Conservation (phyloP, 2,888 invertebrate genomes). For the Nomada flava region DNA sequence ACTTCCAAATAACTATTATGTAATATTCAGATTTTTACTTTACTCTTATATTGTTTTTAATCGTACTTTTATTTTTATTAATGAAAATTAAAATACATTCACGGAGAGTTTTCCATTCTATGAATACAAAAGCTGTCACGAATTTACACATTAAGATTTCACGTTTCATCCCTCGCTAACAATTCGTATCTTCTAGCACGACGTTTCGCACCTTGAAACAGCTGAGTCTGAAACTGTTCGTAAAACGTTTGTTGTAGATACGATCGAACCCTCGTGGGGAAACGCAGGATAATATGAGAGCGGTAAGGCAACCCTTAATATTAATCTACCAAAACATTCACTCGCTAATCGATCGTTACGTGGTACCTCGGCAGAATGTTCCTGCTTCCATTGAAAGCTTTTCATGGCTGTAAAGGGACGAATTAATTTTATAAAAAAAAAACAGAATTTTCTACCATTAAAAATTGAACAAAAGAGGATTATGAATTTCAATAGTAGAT, state of each 20-base stretch:
- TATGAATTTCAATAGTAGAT: too few species aligned
- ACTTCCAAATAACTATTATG: too few species aligned
- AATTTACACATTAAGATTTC: conserved; percentile 10
- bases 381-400: background rate
- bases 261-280: conserved; percentile 58
- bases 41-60: background rate
- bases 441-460: background rate
- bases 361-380: background rate
- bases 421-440: background rate
- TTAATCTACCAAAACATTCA: conserved; percentile 49
- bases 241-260: conserved; percentile 67
- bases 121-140: conserved; percentile 7
- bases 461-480: too few species aligned
- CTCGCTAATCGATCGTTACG: conserved; percentile 33
- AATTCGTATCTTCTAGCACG: conserved; percentile 30
- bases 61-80: too few species aligned
- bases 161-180: background rate
- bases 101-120: background rate
- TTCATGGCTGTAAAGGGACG: conserved; percentile 7
- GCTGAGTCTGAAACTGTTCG: conserved; percentile 52
- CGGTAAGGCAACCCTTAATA: conserved; percentile 60
- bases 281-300: conserved; percentile 58
- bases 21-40: too few species aligned
- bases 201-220: conserved; percentile 16
- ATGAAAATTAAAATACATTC: background rate